These are phyloP conservation scores for Dolomedes plantarius DNA, from an alignment of 2,888 invertebrate genomes.

Conservation along the genomic window DNA sequence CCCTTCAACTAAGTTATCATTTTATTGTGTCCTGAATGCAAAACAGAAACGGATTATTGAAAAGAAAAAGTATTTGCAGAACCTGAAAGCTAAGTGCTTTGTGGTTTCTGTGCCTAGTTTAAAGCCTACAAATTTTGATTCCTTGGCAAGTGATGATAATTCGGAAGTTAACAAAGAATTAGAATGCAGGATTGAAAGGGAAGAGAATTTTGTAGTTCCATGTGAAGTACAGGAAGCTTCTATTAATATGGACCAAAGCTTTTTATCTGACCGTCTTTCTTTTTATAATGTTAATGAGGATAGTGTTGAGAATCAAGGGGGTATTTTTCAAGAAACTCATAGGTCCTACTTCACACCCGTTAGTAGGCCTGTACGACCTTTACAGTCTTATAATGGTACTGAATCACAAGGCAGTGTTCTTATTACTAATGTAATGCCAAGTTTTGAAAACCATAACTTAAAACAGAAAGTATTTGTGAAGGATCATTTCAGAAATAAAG, in stretches of 20 bases:
- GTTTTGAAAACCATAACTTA: neutral
- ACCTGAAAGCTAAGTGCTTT: conserved; percentile 43
- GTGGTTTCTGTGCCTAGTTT: conserved; percentile 6
- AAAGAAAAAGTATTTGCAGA: conserved; percentile 35
- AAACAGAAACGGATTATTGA: neutral
- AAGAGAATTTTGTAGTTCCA: neutral
- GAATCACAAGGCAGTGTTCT: conserved; percentile 36
- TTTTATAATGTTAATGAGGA: neutral
- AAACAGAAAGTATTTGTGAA: conserved; percentile 16
- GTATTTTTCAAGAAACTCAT: conserved; percentile 21
- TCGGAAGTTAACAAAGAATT: neutral
- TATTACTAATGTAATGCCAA: neutral
- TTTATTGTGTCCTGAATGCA: conserved; percentile 28
- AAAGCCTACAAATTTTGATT: conserved; percentile 37
- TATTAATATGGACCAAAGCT: neutral
- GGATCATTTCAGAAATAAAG: conserved; percentile 41
- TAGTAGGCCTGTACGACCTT: conserved; percentile 29
- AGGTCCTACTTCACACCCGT: neutral
- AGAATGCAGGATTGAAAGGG: neutral
- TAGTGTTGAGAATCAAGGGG: neutral
- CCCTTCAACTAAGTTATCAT: conserved; percentile 16
- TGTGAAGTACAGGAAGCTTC: neutral
- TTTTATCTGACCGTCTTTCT: neutral
- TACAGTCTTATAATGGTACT: conserved; percentile 38
- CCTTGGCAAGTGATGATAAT: neutral